These are phyloP conservation scores for Herminia tarsipennalis DNA, from an alignment of 2,888 invertebrate species.

Conservation along the genomic window DNA sequence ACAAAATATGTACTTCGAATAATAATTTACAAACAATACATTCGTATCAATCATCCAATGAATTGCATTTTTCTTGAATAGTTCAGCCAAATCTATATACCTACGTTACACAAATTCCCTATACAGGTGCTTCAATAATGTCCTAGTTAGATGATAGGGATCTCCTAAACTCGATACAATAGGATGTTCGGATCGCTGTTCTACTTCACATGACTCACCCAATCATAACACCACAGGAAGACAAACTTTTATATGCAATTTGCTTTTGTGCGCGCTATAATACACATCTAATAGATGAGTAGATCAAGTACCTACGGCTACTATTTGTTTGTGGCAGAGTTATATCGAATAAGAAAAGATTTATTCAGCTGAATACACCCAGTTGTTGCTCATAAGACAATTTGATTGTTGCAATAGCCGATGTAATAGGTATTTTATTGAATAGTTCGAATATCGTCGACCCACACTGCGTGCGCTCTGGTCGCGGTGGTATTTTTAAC, in stretches of 20 bases:
- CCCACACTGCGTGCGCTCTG: conserved; percentile 61
- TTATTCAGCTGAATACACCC: too few species aligned
- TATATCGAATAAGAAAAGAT: too few species aligned
- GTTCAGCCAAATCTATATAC: too few species aligned
- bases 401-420: neutral
- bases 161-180: conserved; percentile 26
- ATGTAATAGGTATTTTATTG: conserved; percentile 50
- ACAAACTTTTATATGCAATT: conserved; percentile 48
- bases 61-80: too few species aligned
- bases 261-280: conserved; percentile 31
- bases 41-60: too few species aligned
- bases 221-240: conserved; percentile 49
- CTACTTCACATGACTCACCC: conserved; percentile 43
- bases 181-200: conserved; percentile 41
- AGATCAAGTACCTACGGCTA: neutral
- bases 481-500: conserved; percentile 83
- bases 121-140: conserved; percentile 1
- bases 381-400: neutral
- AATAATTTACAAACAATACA: too few species aligned
- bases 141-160: conserved; percentile 7
- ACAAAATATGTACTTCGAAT: too few species aligned
- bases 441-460: conserved; percentile 60
- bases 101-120: too few species aligned
- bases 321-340: neutral
- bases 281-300: conserved; percentile 18